A percentile compares a stretch with the other conserved stretches of the same genome.
These are phyloP conservation scores for Tiliqua scincoides DNA, from an alignment of 2,113 vertebrate species.

Conservation along the genomic window DNA sequence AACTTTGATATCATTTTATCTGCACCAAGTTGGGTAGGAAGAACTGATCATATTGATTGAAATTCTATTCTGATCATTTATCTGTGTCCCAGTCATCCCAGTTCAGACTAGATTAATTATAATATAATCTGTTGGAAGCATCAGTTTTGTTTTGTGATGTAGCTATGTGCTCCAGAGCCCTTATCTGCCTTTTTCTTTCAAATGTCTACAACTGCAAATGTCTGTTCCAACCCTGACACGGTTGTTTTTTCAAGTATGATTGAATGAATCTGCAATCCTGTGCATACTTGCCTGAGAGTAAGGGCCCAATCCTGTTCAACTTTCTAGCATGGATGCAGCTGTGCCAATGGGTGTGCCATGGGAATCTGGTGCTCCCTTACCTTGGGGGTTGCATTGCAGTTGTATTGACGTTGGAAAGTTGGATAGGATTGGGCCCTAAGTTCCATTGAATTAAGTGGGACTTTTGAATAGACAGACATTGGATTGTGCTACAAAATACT, in stretches of 20 bases:
- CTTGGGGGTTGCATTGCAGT: no score
- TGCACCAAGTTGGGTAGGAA: neutral
- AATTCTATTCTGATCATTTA: neutral
- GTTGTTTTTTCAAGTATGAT: neutral
- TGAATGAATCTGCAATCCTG: neutral
- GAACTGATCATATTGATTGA: neutral
- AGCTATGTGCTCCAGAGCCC: neutral
- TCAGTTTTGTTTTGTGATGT: neutral
- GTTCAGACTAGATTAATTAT: neutral
- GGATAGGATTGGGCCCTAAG: no score
- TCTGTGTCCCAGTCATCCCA: neutral
- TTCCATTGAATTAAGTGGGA: no score
- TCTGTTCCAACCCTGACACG: neutral
- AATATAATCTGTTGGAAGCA: neutral
- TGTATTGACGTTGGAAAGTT: no score
- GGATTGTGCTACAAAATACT: neutral
- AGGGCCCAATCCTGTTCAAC: no score
- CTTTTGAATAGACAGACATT: no score
- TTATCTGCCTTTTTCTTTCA: neutral
- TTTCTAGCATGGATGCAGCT: no score
- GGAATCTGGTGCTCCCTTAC: no score
- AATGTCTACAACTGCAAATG: neutral
- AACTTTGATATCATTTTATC: neutral
- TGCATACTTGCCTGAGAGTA: no score
- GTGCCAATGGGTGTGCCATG: no score